Evolutionary conservation across 2,797 vertebrate genomes (phyloP).

Genomic region (Crenichthys baileyi): DNA sequence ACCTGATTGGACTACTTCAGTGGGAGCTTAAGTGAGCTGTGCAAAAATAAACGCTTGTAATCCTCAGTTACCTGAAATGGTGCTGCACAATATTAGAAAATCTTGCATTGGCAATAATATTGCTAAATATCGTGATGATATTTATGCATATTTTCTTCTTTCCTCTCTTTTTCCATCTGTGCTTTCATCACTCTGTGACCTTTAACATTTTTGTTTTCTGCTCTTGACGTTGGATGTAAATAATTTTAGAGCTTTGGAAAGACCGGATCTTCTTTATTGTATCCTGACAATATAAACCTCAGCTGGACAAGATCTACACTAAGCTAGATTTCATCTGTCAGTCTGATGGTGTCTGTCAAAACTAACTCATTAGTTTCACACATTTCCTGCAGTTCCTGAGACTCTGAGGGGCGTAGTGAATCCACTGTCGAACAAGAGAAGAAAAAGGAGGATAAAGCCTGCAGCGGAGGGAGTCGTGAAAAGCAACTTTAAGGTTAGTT

Average conservation of each 20-base stretch:
- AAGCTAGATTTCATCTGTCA: background rate
- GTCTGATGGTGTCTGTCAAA: background rate
- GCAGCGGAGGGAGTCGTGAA: conserved; percentile 38
- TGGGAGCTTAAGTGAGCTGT: too few species aligned
- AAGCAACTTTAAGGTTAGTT: conserved; percentile 75
- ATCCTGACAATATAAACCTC: background rate
- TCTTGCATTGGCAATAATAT: too few species aligned
- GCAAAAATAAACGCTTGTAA: too few species aligned
- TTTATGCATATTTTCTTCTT: too few species aligned
- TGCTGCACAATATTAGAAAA: too few species aligned
- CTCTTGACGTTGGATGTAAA: background rate
- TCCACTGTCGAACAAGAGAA: conserved; percentile 67
- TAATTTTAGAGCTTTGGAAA: background rate
- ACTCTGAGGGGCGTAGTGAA: conserved; percentile 74
- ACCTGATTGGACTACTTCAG: too few species aligned
- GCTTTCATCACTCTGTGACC: too few species aligned
- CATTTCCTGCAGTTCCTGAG: conserved; percentile 80
- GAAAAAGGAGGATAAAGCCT: conserved; percentile 31
- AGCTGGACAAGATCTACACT: background rate
- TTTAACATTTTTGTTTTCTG: background rate
- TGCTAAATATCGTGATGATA: too few species aligned
- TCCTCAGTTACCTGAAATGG: too few species aligned
- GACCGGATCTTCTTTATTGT: background rate
- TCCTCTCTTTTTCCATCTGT: too few species aligned
- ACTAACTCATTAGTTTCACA: background rate